These are phyloP conservation scores for Dinomys branickii DNA, from an alignment of 2,113 vertebrate species.

Conservation along the genomic window DNA sequence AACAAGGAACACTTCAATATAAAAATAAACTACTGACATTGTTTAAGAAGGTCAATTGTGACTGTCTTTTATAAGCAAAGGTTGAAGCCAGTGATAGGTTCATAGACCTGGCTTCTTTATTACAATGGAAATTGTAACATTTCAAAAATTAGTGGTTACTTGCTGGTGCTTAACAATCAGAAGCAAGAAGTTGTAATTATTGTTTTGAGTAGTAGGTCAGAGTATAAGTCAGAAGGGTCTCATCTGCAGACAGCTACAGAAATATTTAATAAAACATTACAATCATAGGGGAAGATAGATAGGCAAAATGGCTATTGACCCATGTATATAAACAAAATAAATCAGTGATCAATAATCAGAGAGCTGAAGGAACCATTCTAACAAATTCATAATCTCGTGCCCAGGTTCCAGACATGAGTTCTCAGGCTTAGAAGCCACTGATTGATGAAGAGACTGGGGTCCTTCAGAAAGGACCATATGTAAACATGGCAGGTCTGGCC, in stretches of 20 bases:
- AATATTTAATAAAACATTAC: slow-evolving; percentile 6
- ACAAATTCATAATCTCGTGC: background rate
- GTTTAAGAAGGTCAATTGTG: background rate
- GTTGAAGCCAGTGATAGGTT: background rate
- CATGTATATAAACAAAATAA: background rate
- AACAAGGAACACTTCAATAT: background rate
- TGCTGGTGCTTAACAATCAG: background rate
- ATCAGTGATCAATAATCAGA: background rate
- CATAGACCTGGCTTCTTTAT: background rate
- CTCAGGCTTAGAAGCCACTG: background rate
- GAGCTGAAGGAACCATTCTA: background rate
- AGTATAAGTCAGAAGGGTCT: background rate
- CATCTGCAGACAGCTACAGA: background rate
- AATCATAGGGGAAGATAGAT: background rate
- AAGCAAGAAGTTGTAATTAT: slow-evolving; percentile 1
- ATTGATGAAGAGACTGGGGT: background rate
- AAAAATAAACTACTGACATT: background rate
- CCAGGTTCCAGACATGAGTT: background rate
- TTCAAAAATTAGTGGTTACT: background rate
- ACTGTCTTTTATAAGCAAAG: background rate
- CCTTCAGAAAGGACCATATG: background rate
- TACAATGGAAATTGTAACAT: slow-evolving; percentile 1
- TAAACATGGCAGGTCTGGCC: background rate
- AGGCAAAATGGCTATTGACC: background rate
- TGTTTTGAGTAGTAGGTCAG: slow-evolving; percentile 3